Base-by-base conservation (phyloP, 1,140 invertebrate genomes). In the Dreissena polymorpha region DNA sequence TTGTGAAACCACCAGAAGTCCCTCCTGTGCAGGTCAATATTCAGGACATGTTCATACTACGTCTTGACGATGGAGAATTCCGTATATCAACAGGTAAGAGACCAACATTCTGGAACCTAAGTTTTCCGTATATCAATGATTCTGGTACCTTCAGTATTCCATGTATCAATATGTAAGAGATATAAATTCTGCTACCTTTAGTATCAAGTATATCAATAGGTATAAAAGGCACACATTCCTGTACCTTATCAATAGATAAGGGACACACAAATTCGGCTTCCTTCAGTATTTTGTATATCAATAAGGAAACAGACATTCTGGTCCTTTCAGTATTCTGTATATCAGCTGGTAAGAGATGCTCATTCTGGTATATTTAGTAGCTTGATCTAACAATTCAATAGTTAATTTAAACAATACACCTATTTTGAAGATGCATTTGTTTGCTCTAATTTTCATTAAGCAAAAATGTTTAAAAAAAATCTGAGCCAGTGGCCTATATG, bases 1-100 rank as follows among this genome's bases (percentile, higher is more conserved):
- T 23, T n/a, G 68, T 50, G 10, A n/a, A 96, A n/a, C 96, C 96
- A 5, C 96, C 96, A 6, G 96, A 96, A 0, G 95, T 96, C 0
- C 94, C 96, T 67, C 97, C 97, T 0, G 94, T 97, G 18, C 95
- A 97, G 93, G 87, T 97, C 51, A 94, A 94, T 78, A 95, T 98
- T 27, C 94, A 95, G 12, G 65, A 87, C n/a, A 92, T 98, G 57
- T 94, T 94, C 23, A 93, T 98, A 83, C 93, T 92, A 16, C 93
- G 97, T 78, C 95, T 95, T 83, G 91, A 91, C n/a, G 94, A 94
- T 78, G 97, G 97, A 6, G 93, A 96, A 0, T 95, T 98, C 60
- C 94, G 95, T 80, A 94, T 98, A n/a, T 80, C 85, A 71, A 39
- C 39, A 39, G 39, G 39, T 39, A 39, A 39, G 39, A 39, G 39